Evolutionary conservation across 2,113 vertebrate genomes (phyloP).

Genomic region (Antennarius striatus): DNA sequence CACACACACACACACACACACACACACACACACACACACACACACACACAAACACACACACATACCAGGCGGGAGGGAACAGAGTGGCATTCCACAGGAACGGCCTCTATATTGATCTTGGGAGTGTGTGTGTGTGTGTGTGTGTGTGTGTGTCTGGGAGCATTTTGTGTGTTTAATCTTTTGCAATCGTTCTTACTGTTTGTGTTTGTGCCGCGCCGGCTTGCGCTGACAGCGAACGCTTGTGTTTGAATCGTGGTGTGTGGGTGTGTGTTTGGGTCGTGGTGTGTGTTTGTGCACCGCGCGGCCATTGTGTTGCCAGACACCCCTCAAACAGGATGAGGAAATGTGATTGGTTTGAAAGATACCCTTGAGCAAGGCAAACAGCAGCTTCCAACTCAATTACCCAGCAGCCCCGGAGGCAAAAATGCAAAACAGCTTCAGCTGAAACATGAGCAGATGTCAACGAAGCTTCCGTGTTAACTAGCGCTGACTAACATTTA

Average conservation of each 20-base stretch:
- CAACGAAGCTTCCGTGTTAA: conserved; percentile 28
- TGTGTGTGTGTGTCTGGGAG: conserved; percentile 33
- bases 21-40: conserved; percentile 36
- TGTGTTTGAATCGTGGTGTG: conserved; percentile 18
- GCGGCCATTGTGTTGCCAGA: conserved; percentile 30
- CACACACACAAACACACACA: conserved; percentile 57
- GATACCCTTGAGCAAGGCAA: not conserved
- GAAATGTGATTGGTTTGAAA: conserved; percentile 6
- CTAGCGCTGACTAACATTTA: conserved; percentile 64
- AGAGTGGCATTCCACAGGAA: conserved; percentile 59
- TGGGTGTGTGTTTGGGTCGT: conserved; percentile 9
- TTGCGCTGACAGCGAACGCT: conserved; percentile 57
- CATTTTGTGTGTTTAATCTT: conserved; percentile 41
- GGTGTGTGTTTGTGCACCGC: conserved; percentile 4
- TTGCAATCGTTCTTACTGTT: conserved; percentile 52
- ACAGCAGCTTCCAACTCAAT: no score
- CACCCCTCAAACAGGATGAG: not conserved
- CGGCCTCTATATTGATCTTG: conserved; percentile 62
- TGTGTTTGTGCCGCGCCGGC: conserved; percentile 58
- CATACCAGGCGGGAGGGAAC: conserved; percentile 40
- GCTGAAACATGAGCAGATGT: no score
- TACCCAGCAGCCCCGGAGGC: no score
- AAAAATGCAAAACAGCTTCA: no score
- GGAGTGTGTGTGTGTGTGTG: conserved; percentile 50
- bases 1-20: conserved; percentile 46